Base-by-base conservation (phyloP, 2,888 invertebrate species). In the Leucozona laternaria region DNA sequence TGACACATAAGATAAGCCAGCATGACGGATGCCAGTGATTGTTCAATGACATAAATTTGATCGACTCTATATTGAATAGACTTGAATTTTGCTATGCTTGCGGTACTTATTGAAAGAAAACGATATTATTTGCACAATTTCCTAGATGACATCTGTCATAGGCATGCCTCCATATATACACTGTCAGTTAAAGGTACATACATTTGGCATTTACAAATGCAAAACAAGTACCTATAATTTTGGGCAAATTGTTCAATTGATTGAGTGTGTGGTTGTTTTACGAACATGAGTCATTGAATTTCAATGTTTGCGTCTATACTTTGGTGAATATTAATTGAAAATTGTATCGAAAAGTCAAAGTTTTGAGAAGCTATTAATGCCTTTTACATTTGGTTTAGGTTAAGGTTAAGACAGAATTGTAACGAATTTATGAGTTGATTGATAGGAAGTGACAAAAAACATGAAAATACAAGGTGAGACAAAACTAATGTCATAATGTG, bases 11-110 rank as follows among this genome's bases (percentile, higher is more conserved):
- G 73, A 78, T 68, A 78, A 73, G 48, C 22, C 22, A 20, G 15
- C 60, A 60, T 75, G 83, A 83, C 79, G 62, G 78, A 70, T 83
- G 68, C 15, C 57, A 70, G 58, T 79, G 78, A 79, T 70, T 79
- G 68, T 45, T 66, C 53, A 55, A 62, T 73, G 83, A 79, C 78
- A 79, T 75, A 83, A 75, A 70, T 83, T 83, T 79, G 83, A 83
- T 83, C 45, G 73, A 83, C 60, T 77, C 11, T 34, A 34, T 15
- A 71, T 76, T 64, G 71, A 77, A 70, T 70, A 71, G 73, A 70
- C 17, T 72, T 55, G n/a, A 48, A 53, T 43, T 62, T 40, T 37
- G 28, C 20, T 57, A 37, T 2, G 64, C 53, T 43, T 55, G 57
- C 28, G 13, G 43, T 43, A 3, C 34, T 11, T 17, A 40, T 40